Conservation (phyloP, 2,113 vertebrate species). For the Catagonus wagneri region DNA sequence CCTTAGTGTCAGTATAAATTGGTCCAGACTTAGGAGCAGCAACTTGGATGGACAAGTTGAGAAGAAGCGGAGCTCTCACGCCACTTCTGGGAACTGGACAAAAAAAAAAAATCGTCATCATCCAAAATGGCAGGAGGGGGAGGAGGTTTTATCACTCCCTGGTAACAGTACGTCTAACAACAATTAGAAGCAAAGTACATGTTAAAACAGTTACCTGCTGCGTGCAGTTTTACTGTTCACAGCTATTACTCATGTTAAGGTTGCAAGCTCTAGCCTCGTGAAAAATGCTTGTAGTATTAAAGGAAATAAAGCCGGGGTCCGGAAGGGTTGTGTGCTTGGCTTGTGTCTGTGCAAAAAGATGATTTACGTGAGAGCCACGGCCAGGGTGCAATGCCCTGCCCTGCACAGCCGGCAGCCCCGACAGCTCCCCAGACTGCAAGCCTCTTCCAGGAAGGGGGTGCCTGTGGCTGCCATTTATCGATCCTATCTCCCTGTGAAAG, state of each 20-base stretch:
- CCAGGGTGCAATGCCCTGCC: fast-evolving
- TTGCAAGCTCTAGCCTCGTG: fast-evolving
- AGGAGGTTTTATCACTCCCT: fast-evolving
- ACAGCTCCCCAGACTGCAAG: fast-evolving
- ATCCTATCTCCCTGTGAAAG: fast-evolving
- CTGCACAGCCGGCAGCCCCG: fast-evolving
- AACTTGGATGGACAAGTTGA: fast-evolving
- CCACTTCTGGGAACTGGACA: neutral
- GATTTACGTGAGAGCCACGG: fast-evolving
- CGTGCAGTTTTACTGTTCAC: fast-evolving
- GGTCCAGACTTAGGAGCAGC: neutral
- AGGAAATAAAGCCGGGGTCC: fast-evolving
- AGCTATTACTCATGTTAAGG: fast-evolving
- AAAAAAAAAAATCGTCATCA: neutral
- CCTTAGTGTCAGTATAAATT: fast-evolving
- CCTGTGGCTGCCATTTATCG: fast-evolving
- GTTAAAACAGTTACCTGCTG: fast-evolving
- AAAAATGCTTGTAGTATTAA: fast-evolving
- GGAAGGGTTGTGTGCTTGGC: fast-evolving
- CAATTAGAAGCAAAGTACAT: fast-evolving
- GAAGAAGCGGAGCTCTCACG: fast-evolving
- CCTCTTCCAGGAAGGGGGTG: neutral
- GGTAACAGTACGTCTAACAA: fast-evolving
- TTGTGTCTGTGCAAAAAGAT: fast-evolving
- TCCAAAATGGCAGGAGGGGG: fast-evolving